phyloP scores from a whole-genome alignment of 1,140 invertebrate genomes.

The Lordiphosa clarofinis region DNA sequence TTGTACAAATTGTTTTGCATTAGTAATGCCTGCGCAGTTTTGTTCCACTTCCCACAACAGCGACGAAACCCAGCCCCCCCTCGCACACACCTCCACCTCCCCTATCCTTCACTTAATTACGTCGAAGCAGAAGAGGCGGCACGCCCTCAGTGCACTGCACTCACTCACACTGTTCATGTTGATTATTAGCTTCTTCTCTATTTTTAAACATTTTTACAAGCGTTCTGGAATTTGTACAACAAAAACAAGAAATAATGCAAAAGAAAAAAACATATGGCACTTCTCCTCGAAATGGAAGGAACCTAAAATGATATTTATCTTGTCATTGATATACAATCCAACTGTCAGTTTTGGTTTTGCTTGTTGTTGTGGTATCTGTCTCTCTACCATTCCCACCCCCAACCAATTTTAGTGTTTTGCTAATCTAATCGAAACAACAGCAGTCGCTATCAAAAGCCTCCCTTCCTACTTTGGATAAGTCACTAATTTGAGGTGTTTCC shows the following conservation, averaged over 20 bases:
- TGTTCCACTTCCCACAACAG: slow-evolving; percentile 44
- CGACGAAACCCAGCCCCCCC: neutral
- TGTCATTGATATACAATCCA: slow-evolving; percentile 49
- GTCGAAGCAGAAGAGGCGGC: slow-evolving; percentile 9
- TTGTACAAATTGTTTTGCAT: slow-evolving; percentile 65
- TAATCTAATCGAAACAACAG: slow-evolving; percentile 63
- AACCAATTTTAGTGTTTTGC: slow-evolving; percentile 27
- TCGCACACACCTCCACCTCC: slow-evolving; percentile 7
- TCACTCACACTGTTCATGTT: slow-evolving; percentile 33
- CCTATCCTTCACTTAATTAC: slow-evolving; percentile 45
- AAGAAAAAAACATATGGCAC: slow-evolving; percentile 26
- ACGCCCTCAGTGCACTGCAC: slow-evolving; percentile 49
- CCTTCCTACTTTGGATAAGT: slow-evolving; percentile 28
- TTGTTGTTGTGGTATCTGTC: neutral
- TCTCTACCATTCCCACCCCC: slow-evolving; percentile 3
- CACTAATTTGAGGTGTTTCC: slow-evolving; percentile 17
- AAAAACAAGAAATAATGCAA: slow-evolving; percentile 23
- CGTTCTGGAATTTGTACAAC: slow-evolving; percentile 49
- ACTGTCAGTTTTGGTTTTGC: slow-evolving; percentile 42
- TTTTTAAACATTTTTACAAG: slow-evolving; percentile 67
- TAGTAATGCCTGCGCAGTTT: slow-evolving; percentile 60
- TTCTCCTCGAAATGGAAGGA: slow-evolving; percentile 15
- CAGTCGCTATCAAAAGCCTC: slow-evolving; percentile 38
- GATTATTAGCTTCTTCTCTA: slow-evolving; percentile 55
- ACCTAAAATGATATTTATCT: slow-evolving; percentile 54